Conservation (phyloP, 2,113 vertebrate species). For the Macrotus californicus region DNA sequence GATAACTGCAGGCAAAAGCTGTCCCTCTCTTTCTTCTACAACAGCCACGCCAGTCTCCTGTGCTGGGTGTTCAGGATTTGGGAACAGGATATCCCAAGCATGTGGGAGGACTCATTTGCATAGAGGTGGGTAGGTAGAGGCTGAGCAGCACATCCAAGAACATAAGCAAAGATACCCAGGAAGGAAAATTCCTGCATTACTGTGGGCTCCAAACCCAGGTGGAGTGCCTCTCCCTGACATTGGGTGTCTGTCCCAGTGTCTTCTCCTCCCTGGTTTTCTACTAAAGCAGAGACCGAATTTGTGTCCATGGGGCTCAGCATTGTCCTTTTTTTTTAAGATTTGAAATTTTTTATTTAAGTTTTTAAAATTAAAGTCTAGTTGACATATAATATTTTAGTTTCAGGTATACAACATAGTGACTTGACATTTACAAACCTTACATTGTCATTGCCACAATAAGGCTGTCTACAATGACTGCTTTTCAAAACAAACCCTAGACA, state of each 20-base stretch:
- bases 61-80: conserved; percentile 61
- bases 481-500: conserved; percentile 59
- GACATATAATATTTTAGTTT: background rate
- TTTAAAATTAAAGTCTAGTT: background rate
- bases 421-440: background rate
- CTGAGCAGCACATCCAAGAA: conserved; percentile 66
- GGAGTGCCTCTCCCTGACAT: background rate
- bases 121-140: conserved; percentile 74
- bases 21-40: conserved; percentile 51
- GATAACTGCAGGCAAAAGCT: conserved; percentile 49
- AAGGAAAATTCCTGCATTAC: conserved; percentile 73
- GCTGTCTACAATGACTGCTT: conserved; percentile 34
- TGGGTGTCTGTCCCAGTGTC: too few relatives aligned
- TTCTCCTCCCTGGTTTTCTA: background rate
- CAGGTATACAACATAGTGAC: too few relatives aligned
- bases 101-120: conserved; percentile 77
- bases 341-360: background rate
- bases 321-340: background rate
- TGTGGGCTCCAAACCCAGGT: conserved; percentile 23
- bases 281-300: background rate
- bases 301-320: background rate
- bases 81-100: conserved; percentile 70
- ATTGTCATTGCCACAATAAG: background rate
- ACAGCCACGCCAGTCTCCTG: conserved; percentile 20
- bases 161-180: conserved; percentile 70